Conservation (phyloP, 2,113 vertebrate species). For the Mustelus asterias region DNA sequence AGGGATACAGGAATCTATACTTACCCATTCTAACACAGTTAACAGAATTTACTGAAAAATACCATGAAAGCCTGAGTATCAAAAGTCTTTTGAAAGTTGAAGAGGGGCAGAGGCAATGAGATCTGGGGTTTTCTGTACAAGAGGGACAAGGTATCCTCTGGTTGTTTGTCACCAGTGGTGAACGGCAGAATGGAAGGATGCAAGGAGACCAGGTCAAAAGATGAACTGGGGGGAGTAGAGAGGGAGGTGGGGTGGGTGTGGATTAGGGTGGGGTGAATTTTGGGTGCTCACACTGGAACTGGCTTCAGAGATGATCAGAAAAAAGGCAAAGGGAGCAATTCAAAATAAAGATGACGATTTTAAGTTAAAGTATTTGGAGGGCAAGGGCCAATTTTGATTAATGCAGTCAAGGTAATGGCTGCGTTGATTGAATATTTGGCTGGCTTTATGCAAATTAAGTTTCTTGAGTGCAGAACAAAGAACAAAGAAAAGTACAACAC, state of each 20-base stretch:
- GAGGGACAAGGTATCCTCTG: no score
- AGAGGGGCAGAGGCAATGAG: no score
- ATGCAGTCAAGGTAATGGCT: background rate
- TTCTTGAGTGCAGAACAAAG: background rate
- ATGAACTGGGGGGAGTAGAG: background rate
- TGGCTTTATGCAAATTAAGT: background rate
- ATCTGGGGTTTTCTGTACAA: background rate
- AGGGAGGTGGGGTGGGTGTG: background rate
- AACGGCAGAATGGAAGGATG: background rate
- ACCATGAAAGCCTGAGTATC: background rate
- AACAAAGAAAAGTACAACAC: no score
- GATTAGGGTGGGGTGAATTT: background rate
- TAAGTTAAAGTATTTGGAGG: background rate
- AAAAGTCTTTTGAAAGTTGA: no score
- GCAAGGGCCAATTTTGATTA: background rate
- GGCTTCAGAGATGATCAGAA: background rate
- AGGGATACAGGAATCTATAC: background rate
- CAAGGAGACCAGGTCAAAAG: background rate
- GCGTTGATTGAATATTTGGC: background rate
- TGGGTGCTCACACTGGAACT: background rate
- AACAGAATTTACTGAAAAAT: background rate
- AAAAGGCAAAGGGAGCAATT: background rate
- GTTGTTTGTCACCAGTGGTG: background rate
- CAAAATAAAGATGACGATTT: no score
- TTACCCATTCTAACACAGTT: no score